Evolutionary conservation across 2,888 invertebrate species (phyloP), one percentile per base, ranked within the genome.

Genomic region (Dicyrtoma fusca): DNA sequence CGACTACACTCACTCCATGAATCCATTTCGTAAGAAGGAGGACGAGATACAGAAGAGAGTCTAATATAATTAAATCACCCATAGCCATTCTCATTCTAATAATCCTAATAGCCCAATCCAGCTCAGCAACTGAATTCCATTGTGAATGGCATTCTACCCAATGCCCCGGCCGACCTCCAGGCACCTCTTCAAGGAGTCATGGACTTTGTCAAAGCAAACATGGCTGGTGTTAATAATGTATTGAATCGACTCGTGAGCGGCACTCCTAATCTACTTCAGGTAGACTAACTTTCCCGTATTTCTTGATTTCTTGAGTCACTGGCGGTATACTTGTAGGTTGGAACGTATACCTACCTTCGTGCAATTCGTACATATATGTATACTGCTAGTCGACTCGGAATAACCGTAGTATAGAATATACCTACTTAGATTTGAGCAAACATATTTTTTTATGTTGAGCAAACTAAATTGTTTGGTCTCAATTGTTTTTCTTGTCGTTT

Each of bases 81-180:
- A 5, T 8, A 34, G 34, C 34, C 34, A 34, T 34, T 34, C 34
- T 34, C 34, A 34, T 34, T 34, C 4, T 34, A 34, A 34, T 34
- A 34, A 34, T 34, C 34, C n/a, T 59, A 14, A 45, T 21, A 68
- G 66, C 55, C 66, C 3, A 6, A 17, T 11, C 78, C 78, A 53
- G 79, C 74, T n/a, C 69, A 75, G n/a, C 78, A 79, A 70, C 69
- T 79, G 5, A 68, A 74, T 68, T 62, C 68, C 1, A 73, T 78
- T 51, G 55, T 79, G n/a, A 51, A 69, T 21, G 68, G 49, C 1
- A 44, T 78, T 11, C n/a, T 73, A 11, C 78, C 79, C 6, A 62
- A 72, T 42, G 76, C 74, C 23, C 74, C 76, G 11, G 13, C 62
- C 10, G 65, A 49, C 45, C 26, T 71, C 6, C 68, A 73, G 25